phyloP scores from a whole-genome alignment of 2,888 invertebrate species.

The Mayetiola destructor region DNA sequence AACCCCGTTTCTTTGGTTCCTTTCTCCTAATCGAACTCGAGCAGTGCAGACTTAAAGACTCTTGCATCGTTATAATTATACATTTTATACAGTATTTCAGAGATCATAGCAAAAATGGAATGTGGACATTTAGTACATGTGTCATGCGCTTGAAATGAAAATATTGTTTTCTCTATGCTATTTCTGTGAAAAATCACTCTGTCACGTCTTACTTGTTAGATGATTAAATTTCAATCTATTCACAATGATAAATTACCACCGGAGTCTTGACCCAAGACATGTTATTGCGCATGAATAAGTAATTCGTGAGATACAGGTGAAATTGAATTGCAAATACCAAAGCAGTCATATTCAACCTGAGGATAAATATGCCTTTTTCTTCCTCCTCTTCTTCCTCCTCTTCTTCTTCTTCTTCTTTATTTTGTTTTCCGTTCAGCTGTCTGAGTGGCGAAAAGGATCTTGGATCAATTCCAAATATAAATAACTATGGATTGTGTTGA shows the following conservation, averaged over 20 bases:
- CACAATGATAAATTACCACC: constrained; percentile 11
- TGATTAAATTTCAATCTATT: background rate
- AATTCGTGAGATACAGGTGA: constrained; percentile 4
- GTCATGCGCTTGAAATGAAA: too few relatives aligned
- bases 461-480: too few relatives aligned
- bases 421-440: too few relatives aligned
- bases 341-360: background rate
- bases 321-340: background rate
- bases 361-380: too few relatives aligned
- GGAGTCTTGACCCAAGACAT: background rate
- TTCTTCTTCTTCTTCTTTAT: too few relatives aligned
- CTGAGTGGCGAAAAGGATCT: too few relatives aligned
- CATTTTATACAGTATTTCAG: background rate
- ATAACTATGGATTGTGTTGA: too few relatives aligned
- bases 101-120: background rate
- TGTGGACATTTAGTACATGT: background rate
- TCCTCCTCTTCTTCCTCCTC: too few relatives aligned
- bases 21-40: constrained; percentile 2
- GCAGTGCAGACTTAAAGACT: background rate
- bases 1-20: too few relatives aligned
- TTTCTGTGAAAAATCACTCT: background rate
- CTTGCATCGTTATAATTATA: background rate
- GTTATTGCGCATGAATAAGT: background rate
- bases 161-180: background rate
- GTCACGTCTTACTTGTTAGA: background rate